Conservation (phyloP, 2,888 invertebrate genomes). For the Rotaria socialis region DNA sequence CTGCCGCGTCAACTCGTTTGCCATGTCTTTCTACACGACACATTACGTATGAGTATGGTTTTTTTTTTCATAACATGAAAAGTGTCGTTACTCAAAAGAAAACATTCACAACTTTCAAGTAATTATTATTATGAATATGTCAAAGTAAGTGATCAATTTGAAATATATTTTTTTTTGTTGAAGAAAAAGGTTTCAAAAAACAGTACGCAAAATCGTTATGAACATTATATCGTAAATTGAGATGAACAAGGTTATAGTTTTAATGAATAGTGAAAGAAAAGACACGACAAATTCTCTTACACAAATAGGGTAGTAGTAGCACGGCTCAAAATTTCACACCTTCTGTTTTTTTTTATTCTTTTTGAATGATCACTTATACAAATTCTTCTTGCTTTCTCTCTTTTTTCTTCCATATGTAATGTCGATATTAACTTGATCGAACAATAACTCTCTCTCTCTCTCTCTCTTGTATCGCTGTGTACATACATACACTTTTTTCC, state of each 20-base stretch:
- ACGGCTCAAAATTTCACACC: neutral
- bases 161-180: neutral
- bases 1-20: neutral
- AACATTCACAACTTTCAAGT: neutral
- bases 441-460: neutral
- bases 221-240: neutral
- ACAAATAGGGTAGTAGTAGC: neutral
- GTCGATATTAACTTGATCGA: conserved; percentile 4
- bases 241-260: conserved; percentile 10
- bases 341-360: conserved; percentile 1
- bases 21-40: neutral
- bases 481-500: neutral
- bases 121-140: neutral
- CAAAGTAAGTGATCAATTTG: neutral
- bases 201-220: neutral
- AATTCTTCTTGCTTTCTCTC: neutral
- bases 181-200: too few relatives aligned
- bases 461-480: neutral
- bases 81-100: neutral
- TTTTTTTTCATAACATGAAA: neutral
- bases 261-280: neutral
- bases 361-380: conserved; percentile 1
- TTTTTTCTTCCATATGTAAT: neutral
- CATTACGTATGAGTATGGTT: neutral
- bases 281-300: neutral